A percentile compares a stretch with the other conserved stretches of the same genome.
Evolutionary conservation across 1,140 invertebrate species (phyloP).

Genomic region (Drosophila tropicalis): DNA sequence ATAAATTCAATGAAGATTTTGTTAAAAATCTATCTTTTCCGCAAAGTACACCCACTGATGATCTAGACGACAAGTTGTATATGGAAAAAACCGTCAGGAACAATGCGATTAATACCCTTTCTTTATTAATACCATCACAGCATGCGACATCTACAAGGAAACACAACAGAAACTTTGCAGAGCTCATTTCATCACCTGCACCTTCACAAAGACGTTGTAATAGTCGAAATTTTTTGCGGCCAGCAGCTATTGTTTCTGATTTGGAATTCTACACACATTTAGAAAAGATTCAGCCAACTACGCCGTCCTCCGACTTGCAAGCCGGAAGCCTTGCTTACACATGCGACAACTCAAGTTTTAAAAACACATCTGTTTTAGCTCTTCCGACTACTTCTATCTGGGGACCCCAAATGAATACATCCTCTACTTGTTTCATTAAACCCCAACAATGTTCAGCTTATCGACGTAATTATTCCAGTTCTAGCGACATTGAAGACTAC

Average conservation of each 20-base stretch:
- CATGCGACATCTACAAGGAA: background rate
- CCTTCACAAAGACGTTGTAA: background rate
- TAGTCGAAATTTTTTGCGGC: background rate
- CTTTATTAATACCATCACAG: too few relatives aligned
- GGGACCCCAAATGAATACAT: background rate
- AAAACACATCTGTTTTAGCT: background rate
- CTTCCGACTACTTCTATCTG: background rate
- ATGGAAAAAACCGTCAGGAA: background rate
- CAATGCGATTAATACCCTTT: background rate
- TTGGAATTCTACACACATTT: constrained; percentile 13
- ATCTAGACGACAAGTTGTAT: background rate
- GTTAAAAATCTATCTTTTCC: background rate
- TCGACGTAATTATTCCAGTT: background rate
- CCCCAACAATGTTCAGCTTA: background rate
- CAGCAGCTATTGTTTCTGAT: constrained; percentile 8
- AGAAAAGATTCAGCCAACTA: background rate
- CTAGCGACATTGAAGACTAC: background rate
- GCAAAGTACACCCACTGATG: background rate
- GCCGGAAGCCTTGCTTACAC: background rate
- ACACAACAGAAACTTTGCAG: background rate
- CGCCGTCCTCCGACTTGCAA: background rate
- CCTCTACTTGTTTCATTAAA: background rate
- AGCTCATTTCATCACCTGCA: background rate
- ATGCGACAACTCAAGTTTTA: constrained; percentile 18
- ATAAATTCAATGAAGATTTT: background rate